Conservation (phyloP, 2,888 invertebrate species). For the Ceratothoa steindachneri region DNA sequence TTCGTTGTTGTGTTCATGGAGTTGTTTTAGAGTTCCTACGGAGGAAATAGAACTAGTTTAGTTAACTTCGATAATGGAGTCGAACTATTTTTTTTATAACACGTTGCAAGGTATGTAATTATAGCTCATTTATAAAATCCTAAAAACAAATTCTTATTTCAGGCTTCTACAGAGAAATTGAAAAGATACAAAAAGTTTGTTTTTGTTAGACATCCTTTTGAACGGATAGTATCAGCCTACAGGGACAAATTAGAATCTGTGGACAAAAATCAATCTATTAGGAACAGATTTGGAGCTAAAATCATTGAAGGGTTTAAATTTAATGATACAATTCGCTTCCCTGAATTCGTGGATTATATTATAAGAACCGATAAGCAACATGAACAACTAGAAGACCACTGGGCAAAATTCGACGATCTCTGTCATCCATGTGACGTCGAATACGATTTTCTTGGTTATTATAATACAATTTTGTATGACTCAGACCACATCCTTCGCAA, state of each 20-base stretch:
- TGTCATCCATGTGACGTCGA: background rate
- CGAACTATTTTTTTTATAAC: no score
- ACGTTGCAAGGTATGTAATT: no score
- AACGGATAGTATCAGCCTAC: background rate
- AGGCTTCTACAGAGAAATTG: background rate
- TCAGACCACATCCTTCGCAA: background rate
- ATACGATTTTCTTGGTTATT: background rate
- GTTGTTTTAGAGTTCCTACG: no score
- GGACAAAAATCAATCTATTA: background rate
- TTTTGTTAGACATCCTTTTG: background rate
- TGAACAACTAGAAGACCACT: background rate
- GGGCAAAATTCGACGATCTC: background rate
- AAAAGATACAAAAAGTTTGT: background rate
- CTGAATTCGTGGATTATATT: background rate
- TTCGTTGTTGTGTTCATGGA: no score
- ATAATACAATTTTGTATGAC: background rate
- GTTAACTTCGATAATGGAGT: no score
- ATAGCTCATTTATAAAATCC: no score
- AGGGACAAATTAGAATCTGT: background rate
- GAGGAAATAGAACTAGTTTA: no score
- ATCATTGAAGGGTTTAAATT: background rate
- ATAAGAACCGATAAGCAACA: background rate
- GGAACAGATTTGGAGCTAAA: background rate
- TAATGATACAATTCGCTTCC: background rate
- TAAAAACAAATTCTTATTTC: no score